Evolutionary conservation across 2,797 vertebrate species (phyloP), one percentile per base, ranked within the genome.

Genomic region (Triplophysa bombifrons): DNA sequence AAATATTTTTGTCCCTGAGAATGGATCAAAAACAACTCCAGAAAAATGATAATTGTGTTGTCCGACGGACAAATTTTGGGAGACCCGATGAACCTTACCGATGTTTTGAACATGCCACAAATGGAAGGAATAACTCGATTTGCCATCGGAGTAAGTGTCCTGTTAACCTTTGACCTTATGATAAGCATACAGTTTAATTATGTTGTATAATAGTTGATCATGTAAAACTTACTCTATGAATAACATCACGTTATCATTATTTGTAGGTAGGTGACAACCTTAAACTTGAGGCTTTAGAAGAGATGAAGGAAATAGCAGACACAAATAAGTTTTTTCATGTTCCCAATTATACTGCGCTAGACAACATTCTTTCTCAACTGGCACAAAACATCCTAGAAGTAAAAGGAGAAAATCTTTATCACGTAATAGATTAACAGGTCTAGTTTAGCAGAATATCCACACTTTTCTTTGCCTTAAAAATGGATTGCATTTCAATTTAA

Each of bases 21-120:
- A 78, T 0, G 93, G 94, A 68, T 95, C 94, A 48, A 89, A 44
- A 67, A 72, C 60, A 83, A 88, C 2, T 88, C 93, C 22, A 86
- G 79, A 78, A 95, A 94, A 86, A 82, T 94, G 51, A 93, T 95
- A 16, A 89, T 95, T 71, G 91, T 95, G n/a, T 66, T 95, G 69
- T 94, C 94, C 0, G 94, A 95, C 70, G 94, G 94, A 48, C 67
- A 88, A 4, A 94, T 93, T 82, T 83, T 86, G 1, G 1, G 3
- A n/a, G 93, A 94, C 76, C 11, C 81, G 6, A 82, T 84, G 80
- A 60, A 85, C 4, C 86, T 95, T 38, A 17, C 58, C 0, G 78
- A 81, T 2, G 93, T 94, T 56, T 88, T 94, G 66, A 85, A 66
- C 7, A 92, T 89, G 22, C 34, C 85, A 50, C 56, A 87, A 82